Evolutionary conservation across 2,113 vertebrate genomes (phyloP).

Genomic region (Tamias sibiricus): DNA sequence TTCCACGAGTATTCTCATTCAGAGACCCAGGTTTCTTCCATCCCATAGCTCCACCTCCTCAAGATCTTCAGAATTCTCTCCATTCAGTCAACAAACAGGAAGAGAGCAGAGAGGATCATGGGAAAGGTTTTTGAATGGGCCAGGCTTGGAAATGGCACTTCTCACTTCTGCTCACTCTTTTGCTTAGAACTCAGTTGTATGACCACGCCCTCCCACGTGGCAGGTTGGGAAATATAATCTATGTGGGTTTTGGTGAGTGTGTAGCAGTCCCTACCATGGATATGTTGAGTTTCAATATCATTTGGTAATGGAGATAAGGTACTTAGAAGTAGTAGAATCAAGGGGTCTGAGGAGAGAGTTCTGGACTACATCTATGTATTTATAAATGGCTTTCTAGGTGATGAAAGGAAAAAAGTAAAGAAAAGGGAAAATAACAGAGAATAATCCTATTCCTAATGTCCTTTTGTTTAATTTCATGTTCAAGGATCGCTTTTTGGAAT

Average conservation of each 20-base stretch:
- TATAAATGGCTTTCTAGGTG: not conserved
- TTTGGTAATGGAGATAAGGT: not conserved
- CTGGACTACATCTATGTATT: not conserved
- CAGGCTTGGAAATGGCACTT: not conserved
- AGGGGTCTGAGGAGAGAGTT: not conserved
- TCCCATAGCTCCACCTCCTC: not conserved
- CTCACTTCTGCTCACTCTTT: not conserved
- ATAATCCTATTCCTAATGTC: not conserved
- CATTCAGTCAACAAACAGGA: not conserved
- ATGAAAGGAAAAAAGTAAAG: not conserved
- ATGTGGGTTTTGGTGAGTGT: not conserved
- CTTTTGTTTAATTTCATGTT: slow-evolving; percentile 4
- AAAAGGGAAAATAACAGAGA: not conserved
- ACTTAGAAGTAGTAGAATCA: not conserved
- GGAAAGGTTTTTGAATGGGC: not conserved
- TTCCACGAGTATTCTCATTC: not conserved
- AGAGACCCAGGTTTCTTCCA: not conserved
- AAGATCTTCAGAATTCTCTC: not conserved
- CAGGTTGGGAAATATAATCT: not conserved
- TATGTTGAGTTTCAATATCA: not conserved
- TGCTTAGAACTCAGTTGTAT: not conserved
- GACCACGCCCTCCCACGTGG: not conserved
- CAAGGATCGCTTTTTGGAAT: not conserved
- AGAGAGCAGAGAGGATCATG: not conserved
- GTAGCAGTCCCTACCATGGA: too few species aligned